Percentiles rank a stretch among this genome's conserved stretches.
These are phyloP conservation scores for Phthorimaea operculella DNA, from an alignment of 1,140 invertebrate species.

Conservation along the genomic window DNA sequence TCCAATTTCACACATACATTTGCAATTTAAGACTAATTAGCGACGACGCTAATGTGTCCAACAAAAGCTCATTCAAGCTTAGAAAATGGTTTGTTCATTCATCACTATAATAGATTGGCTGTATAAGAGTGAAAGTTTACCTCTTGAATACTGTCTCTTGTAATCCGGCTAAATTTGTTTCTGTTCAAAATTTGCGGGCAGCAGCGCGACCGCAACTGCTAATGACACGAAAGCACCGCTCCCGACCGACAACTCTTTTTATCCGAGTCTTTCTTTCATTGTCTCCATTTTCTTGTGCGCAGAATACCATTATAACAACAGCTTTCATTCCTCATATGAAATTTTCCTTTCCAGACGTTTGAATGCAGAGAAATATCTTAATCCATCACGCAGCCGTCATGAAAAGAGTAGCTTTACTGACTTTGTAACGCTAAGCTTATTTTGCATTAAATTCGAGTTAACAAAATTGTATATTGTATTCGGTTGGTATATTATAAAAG, in stretches of 20 bases:
- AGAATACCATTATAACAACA: conserved; percentile 2
- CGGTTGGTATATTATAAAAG: no score
- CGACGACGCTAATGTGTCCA: conserved; percentile 17
- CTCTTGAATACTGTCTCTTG: conserved; percentile 36
- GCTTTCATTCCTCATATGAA: conserved; percentile 3
- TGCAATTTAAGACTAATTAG: conserved; percentile 29
- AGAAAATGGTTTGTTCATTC: conserved; percentile 31
- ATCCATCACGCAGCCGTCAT: no score
- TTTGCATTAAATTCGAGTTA: no score
- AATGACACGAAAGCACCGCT: conserved; percentile 53
- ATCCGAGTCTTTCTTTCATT: conserved; percentile 4
- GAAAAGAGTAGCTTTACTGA: no score
- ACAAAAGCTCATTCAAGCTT: conserved; percentile 25
- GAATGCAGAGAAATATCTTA: no score
- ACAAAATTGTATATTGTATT: no score
- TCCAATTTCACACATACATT: background rate
- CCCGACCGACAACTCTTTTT: conserved; percentile 2
- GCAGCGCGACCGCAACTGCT: conserved; percentile 35
- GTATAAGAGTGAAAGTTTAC: conserved; percentile 47
- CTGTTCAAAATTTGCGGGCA: conserved; percentile 34
- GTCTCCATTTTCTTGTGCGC: conserved; percentile 1
- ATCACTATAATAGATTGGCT: conserved; percentile 36
- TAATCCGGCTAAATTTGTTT: conserved; percentile 37
- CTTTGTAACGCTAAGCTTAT: no score
- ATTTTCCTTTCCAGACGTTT: background rate